Conservation (phyloP, 2,888 invertebrate species). For the Drosophila lacicola region DNA sequence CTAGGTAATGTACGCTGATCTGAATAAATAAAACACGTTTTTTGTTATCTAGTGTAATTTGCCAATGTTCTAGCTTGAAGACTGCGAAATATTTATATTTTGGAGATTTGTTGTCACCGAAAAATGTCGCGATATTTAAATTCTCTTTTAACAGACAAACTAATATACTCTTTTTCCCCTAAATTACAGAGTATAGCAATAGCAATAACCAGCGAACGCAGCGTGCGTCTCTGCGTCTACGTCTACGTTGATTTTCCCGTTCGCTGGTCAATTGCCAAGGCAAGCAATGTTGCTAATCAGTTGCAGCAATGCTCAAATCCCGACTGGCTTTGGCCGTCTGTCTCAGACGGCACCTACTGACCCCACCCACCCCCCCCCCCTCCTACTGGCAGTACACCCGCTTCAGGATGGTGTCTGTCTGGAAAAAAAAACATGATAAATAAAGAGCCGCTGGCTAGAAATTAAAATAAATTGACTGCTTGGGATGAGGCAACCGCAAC, state of each 20-base stretch:
- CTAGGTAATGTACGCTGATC: too few species aligned
- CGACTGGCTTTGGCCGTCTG: background rate
- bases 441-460: conserved; percentile 77
- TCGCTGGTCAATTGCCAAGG: conserved; percentile 46
- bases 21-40: too few species aligned
- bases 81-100: too few species aligned
- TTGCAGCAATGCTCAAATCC: conserved; percentile 36
- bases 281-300: conserved; percentile 75
- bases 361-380: background rate
- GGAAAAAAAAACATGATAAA: conserved; percentile 76
- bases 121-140: background rate
- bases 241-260: conserved; percentile 28
- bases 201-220: background rate
- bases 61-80: too few species aligned
- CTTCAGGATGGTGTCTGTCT: conserved; percentile 35
- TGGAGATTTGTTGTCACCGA: too few species aligned
- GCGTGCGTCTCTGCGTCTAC: background rate
- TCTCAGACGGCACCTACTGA: background rate
- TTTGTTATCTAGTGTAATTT: too few species aligned
- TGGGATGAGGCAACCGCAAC: conserved; percentile 61
- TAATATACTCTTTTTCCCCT: background rate
- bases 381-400: background rate
- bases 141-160: background rate
- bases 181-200: background rate
- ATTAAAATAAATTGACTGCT: conserved; percentile 81